These are phyloP conservation scores for Metopia argyrocephala DNA, from an alignment of 2,888 invertebrate species.

Conservation along the genomic window DNA sequence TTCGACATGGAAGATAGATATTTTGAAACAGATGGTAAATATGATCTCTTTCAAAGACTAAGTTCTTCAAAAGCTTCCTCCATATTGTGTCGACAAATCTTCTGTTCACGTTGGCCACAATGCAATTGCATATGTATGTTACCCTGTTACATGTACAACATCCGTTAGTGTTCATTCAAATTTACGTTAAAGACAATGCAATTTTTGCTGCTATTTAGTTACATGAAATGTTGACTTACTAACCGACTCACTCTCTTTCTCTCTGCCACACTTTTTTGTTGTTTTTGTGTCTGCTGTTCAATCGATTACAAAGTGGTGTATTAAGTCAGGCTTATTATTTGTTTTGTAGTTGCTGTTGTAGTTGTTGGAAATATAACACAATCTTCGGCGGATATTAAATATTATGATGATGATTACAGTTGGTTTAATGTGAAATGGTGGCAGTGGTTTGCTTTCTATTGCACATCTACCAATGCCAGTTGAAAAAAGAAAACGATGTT, in stretches of 20 bases:
- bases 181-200: slow-evolving; percentile 40
- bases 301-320: slow-evolving; percentile 14
- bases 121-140: slow-evolving; percentile 41
- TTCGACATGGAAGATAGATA: too few relatives aligned
- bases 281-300: slow-evolving; percentile 27
- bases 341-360: slow-evolving; percentile 24
- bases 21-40: too few relatives aligned
- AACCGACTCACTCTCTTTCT: slow-evolving; percentile 16
- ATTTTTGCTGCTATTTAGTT: slow-evolving; percentile 39
- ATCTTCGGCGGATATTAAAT: slow-evolving; percentile 61
- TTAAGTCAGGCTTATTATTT: slow-evolving; percentile 4
- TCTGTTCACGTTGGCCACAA: slow-evolving; percentile 36
- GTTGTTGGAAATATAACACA: slow-evolving; percentile 52
- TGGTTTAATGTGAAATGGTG: slow-evolving; percentile 38
- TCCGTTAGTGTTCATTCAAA: slow-evolving; percentile 46
- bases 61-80: too few relatives aligned
- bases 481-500: background rate
- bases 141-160: slow-evolving; percentile 28
- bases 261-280: background rate
- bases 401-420: slow-evolving; percentile 54
- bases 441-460: slow-evolving; percentile 49
- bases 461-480: slow-evolving; percentile 36
- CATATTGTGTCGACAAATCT: too few relatives aligned
- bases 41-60: too few relatives aligned
- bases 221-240: slow-evolving; percentile 45